Conservation (phyloP, 2,113 vertebrate species). For the Oceanites oceanicus region DNA sequence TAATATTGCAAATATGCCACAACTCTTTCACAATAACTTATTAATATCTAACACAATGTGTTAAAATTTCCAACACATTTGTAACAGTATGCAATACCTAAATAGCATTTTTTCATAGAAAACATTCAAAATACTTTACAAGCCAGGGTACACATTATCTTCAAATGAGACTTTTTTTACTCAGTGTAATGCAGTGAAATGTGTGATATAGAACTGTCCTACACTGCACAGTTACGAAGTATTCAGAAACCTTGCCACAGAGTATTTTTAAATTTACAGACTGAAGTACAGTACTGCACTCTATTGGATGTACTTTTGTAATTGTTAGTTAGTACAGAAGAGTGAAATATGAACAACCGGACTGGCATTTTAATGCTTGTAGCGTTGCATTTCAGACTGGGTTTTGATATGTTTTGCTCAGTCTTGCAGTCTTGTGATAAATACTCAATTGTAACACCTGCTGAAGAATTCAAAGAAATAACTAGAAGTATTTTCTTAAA, state of each 20-base stretch:
- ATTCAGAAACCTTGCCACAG: not conserved
- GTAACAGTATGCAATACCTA: not conserved
- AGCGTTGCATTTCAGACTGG: not conserved
- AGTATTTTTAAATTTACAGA: not conserved
- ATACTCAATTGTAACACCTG: not conserved
- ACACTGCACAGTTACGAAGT: not conserved
- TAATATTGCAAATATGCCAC: not conserved
- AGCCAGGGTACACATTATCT: not conserved
- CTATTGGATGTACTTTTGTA: not conserved
- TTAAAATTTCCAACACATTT: not conserved
- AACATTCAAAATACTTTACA: not conserved
- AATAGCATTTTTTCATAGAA: not conserved
- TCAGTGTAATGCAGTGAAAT: not conserved
- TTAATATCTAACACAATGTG: not conserved
- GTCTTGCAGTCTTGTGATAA: not conserved
- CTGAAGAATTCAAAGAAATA: not conserved
- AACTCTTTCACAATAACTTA: not conserved
- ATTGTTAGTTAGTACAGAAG: not conserved
- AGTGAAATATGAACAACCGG: not conserved
- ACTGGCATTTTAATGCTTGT: not conserved
- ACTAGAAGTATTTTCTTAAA: not conserved
- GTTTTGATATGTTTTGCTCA: not conserved
- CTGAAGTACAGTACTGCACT: constrained; percentile 17
- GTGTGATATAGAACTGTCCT: not conserved
- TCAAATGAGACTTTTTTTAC: not conserved